Evolutionary conservation across 2,797 vertebrate genomes (phyloP).

Genomic region (Pseudochaenichthys georgianus): DNA sequence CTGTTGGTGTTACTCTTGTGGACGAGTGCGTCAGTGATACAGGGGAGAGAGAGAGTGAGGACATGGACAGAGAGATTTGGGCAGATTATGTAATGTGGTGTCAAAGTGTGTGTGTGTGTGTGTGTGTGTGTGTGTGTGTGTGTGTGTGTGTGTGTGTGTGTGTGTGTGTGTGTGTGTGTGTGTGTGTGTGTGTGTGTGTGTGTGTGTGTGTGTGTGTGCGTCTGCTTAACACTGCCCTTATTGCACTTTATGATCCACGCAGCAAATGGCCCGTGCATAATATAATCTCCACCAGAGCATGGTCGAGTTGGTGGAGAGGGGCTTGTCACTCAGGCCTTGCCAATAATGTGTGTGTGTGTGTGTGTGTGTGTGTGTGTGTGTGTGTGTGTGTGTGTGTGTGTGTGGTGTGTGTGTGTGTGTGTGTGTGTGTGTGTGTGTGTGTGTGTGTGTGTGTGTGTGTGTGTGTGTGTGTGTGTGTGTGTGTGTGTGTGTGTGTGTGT

Average conservation of each 20-base stretch:
- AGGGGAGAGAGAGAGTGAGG: slow-evolving; percentile 16
- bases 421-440: too few relatives aligned
- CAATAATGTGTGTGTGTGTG: too few relatives aligned
- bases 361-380: too few relatives aligned
- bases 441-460: too few relatives aligned
- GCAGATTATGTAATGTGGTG: slow-evolving; percentile 52
- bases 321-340: slow-evolving; percentile 61
- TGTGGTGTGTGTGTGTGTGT: too few relatives aligned
- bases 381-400: too few relatives aligned
- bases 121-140: too few relatives aligned
- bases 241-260: slow-evolving; percentile 73
- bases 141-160: too few relatives aligned
- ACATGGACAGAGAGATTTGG: slow-evolving; percentile 25
- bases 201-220: slow-evolving; percentile 26
- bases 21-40: slow-evolving; percentile 47
- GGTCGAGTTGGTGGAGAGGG: slow-evolving; percentile 58
- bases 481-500: too few relatives aligned
- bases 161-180: slow-evolving; percentile 17
- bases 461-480: too few relatives aligned
- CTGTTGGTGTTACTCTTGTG: slow-evolving; percentile 10
- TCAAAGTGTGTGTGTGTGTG: slow-evolving; percentile 40
- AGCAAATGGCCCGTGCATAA: slow-evolving; percentile 73
- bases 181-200: slow-evolving; percentile 31
- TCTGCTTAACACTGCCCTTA: slow-evolving; percentile 66
- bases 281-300: slow-evolving; percentile 66